Conservation (phyloP, 2,113 vertebrate species). For the Scartelaos histophorus region DNA sequence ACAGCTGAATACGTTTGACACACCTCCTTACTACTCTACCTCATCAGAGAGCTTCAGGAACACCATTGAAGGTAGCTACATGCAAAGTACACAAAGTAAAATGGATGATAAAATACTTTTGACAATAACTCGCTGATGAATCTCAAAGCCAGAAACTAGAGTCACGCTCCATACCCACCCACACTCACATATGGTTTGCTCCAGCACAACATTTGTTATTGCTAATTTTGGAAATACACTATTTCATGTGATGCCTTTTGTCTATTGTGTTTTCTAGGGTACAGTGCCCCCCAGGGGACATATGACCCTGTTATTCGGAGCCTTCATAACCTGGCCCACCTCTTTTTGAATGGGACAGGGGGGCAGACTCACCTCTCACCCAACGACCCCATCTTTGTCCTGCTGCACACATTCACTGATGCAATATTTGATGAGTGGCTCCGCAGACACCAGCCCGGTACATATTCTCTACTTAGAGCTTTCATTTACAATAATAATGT, state of each 20-base stretch:
- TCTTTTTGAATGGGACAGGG: slow-evolving; percentile 94
- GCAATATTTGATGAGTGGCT: slow-evolving; percentile 97
- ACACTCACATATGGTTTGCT: slow-evolving; percentile 45
- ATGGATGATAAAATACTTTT: slow-evolving; percentile 19
- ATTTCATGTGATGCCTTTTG: slow-evolving; percentile 19
- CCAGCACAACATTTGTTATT: slow-evolving; percentile 40
- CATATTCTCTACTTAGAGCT: neutral
- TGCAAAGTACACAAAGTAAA: slow-evolving; percentile 45
- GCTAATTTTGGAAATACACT: slow-evolving; percentile 42
- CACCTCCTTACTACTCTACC: slow-evolving; percentile 94
- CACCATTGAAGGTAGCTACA: slow-evolving; percentile 85
- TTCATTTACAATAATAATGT: neutral
- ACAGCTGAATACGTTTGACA: slow-evolving; percentile 90
- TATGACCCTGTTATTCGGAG: slow-evolving; percentile 90
- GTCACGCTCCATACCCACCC: slow-evolving; percentile 28
- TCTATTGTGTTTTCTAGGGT: slow-evolving; percentile 77
- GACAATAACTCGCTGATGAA: slow-evolving; percentile 24
- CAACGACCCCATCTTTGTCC: slow-evolving; percentile 93
- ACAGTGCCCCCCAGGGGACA: slow-evolving; percentile 88
- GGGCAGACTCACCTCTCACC: slow-evolving; percentile 94
- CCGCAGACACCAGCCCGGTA: slow-evolving; percentile 84
- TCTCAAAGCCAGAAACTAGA: slow-evolving; percentile 29
- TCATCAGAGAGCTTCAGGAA: slow-evolving; percentile 96
- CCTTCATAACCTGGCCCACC: slow-evolving; percentile 94
- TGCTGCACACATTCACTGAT: slow-evolving; percentile 94